phyloP scores from a whole-genome alignment of 2,113 vertebrate genomes.

The Melospiza melodia region DNA sequence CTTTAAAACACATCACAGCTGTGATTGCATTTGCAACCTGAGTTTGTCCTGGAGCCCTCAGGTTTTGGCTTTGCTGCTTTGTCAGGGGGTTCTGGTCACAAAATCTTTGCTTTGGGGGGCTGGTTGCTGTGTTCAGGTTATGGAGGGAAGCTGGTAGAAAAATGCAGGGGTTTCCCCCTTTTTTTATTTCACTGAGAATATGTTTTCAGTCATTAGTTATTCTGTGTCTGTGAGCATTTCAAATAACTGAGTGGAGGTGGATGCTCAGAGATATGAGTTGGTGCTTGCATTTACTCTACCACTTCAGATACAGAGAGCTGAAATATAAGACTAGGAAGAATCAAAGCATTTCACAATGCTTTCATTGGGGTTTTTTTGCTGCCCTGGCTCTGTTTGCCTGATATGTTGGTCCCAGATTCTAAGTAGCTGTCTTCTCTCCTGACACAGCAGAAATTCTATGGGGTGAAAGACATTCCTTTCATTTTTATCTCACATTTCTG shows the following conservation, averaged over 20 bases:
- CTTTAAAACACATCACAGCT: background rate
- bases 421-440: background rate
- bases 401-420: background rate
- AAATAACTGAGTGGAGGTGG: background rate
- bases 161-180: accelerated
- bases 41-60: accelerated
- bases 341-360: background rate
- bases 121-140: background rate
- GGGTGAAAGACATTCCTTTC: background rate
- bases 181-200: background rate
- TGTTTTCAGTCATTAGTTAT: background rate
- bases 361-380: background rate
- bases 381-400: background rate
- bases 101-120: background rate
- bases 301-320: background rate
- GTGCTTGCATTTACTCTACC: background rate
- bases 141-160: background rate
- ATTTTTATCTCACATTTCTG: conserved; percentile 7
- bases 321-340: background rate
- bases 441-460: background rate
- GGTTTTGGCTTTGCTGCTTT: background rate
- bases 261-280: background rate
- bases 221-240: background rate
- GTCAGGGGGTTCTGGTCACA: accelerated
- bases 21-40: background rate